Base-by-base conservation (phyloP, 2,888 invertebrate genomes). In the Drosophila buzzatii region DNA sequence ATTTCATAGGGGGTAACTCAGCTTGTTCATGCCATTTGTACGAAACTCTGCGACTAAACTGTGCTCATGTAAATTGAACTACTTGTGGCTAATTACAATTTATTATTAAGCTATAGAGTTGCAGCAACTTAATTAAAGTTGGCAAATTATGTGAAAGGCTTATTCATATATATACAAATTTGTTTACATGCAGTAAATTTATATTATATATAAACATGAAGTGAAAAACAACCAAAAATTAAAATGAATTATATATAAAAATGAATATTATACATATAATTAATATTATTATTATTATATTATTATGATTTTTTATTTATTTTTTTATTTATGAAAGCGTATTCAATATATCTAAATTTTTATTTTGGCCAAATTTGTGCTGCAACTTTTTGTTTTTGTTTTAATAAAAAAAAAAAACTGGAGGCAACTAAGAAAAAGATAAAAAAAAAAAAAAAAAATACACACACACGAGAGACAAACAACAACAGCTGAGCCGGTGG, bases 401-500 rank as follows among this genome's bases (percentile, higher is more conserved):
- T 55, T 23, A 68, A 56, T 37, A 64, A 37, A 76, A 79, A 77
- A 78, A 20, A 45, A 79, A 78, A 70, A 61, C 47, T 61, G 33
- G 42, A 16, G 44, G 62, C 60, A 51, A 4, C 51, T 16, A 12
- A 42, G 6, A 56, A 79, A 61, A 63, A 52, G 61, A 56, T 9
- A 16, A 27, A 37, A 41, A 61, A 70, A 64, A n/a, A n/a, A n/a
- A n/a, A n/a, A n/a, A n/a, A n/a, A n/a, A n/a, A n/a, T n/a, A n/a
- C n/a, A n/a, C n/a, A n/a, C 53, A 41, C 55, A 56, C 51, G 47
- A 44, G 47, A 44, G 69, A 42, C 64, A 52, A 72, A 59, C 61
- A 72, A 69, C 63, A 64, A 61, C 55, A 65, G 63, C 68, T 53
- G 62, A 69, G 76, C 79, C 65, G 63, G 23, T 69, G 76, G 74